phyloP scores from a whole-genome alignment of 1,140 invertebrate species.

The Drosophila triauraria region DNA sequence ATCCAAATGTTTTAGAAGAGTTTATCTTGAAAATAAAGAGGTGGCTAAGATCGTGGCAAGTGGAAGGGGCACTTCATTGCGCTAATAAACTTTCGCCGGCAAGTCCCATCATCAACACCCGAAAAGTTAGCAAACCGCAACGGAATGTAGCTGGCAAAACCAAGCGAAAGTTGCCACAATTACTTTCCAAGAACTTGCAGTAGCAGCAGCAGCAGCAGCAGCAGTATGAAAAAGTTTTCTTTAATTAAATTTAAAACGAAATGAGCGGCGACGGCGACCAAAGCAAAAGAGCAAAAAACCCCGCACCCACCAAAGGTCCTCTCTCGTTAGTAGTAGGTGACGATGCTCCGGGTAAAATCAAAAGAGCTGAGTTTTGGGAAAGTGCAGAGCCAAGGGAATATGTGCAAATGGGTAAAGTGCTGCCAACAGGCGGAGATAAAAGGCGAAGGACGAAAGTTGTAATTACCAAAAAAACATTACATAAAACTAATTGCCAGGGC shows the following conservation, averaged over 20 bases:
- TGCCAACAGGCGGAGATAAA: slow-evolving; percentile 42
- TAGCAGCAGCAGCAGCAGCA: slow-evolving; percentile 19
- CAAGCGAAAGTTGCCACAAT: slow-evolving; percentile 75
- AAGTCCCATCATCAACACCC: slow-evolving; percentile 47
- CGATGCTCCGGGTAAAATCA: slow-evolving; percentile 27
- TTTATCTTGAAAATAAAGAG: slow-evolving; percentile 32
- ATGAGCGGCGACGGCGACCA: slow-evolving; percentile 72
- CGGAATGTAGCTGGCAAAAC: slow-evolving; percentile 53
- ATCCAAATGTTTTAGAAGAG: slow-evolving; percentile 27
- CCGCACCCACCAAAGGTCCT: slow-evolving; percentile 17
- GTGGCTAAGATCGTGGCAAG: slow-evolving; percentile 28
- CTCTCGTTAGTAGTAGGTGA: slow-evolving; percentile 45
- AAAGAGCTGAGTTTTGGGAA: slow-evolving; percentile 2
- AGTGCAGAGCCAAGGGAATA: slow-evolving; percentile 15
- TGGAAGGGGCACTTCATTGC: slow-evolving; percentile 64
- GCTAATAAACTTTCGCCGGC: slow-evolving; percentile 71
- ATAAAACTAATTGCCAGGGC: slow-evolving; percentile 46
- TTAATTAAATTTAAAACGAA: slow-evolving; percentile 82
- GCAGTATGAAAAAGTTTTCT: slow-evolving; percentile 67
- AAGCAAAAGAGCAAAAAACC: slow-evolving; percentile 16
- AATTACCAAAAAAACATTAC: slow-evolving; percentile 51
- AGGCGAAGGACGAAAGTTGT: slow-evolving; percentile 46
- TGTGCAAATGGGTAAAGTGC: slow-evolving; percentile 47
- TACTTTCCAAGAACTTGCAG: slow-evolving; percentile 74
- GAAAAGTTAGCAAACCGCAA: slow-evolving; percentile 58